A percentile compares a stretch with the other conserved stretches of the same genome.
Evolutionary conservation across 2,888 invertebrate genomes (phyloP).

Genomic region (Limnephilus lunatus): DNA sequence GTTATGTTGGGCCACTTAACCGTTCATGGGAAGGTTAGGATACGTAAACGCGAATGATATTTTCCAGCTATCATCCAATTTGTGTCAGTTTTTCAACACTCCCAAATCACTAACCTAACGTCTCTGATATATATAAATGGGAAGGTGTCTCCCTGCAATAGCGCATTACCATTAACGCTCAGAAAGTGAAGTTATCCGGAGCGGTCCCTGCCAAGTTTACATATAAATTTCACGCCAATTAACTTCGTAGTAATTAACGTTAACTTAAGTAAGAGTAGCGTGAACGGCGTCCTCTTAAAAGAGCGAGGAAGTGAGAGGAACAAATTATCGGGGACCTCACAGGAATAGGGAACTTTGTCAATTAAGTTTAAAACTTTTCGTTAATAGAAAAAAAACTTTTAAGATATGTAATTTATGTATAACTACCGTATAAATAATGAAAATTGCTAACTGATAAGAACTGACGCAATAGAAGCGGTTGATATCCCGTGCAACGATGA

Average conservation of each 20-base stretch:
- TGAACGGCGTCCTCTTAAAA: conserved; percentile 6
- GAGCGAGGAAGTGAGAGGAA: background rate
- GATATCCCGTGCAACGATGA: too few relatives aligned
- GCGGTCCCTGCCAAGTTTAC: conserved; percentile 31
- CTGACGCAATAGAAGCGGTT: too few relatives aligned
- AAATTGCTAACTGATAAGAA: too few relatives aligned
- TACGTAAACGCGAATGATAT: too few relatives aligned
- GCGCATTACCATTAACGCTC: conserved; percentile 24
- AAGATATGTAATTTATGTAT: too few relatives aligned
- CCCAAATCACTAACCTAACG: background rate
- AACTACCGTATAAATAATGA: too few relatives aligned
- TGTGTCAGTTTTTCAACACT: background rate
- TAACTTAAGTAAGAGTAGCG: conserved; percentile 36
- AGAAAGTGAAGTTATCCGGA: background rate
- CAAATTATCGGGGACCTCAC: background rate
- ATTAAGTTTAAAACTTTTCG: background rate
- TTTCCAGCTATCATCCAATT: background rate
- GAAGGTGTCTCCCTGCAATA: background rate
- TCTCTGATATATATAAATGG: background rate
- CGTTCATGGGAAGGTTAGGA: too few relatives aligned
- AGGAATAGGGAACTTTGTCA: background rate
- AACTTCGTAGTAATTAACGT: conserved; percentile 39
- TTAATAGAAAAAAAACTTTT: background rate
- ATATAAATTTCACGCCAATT: conserved; percentile 50
- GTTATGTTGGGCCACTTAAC: too few relatives aligned